Evolutionary conservation across 2,888 invertebrate genomes (phyloP), one percentile per base, ranked within the genome.

Genomic region (Oxystoma pomonae): DNA sequence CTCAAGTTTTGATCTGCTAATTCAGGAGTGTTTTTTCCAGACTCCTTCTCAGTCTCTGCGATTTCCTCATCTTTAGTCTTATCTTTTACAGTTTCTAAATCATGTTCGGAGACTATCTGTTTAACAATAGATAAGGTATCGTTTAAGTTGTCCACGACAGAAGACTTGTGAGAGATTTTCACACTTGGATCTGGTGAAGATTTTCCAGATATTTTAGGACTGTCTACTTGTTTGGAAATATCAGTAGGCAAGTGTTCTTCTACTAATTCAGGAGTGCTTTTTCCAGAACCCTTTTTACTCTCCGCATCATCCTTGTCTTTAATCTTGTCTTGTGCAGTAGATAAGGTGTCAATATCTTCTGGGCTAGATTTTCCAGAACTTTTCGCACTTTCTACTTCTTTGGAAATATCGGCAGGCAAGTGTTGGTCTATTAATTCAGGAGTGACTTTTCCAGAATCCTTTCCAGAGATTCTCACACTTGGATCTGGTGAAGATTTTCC

Each of bases 171-270:
- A 16, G 74, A 75, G 12, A 67, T 51, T 67, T 75, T 75, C 22
- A 72, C 73, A 16, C 73, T 74, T 57, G 70, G 70, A 55, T 79
- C 78, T 5, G 79, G 80, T 16, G 77, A 77, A 57, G 77, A 77
- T 64, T 77, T 72, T 21, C 78, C 80, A 0, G 78, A 78, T 67
- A 78, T 78, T 65, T 80, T 79, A 1, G 77, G 74, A 65, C 78
- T 79, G n/a, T n/a, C n/a, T n/a, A n/a, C n/a, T n/a, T n/a, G n/a
- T n/a, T n/a, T n/a, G n/a, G n/a, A n/a, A n/a, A n/a, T n/a, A n/a
- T n/a, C n/a, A n/a, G n/a, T n/a, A n/a, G n/a, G n/a, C n/a, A n/a
- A n/a, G n/a, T n/a, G n/a, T n/a, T n/a, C n/a, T 21, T 69, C 67
- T 19, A 68, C 67, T 1, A 66, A 62, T 49, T 70, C 72, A 5